Evolutionary conservation across 1,140 invertebrate species (phyloP), one percentile per base, ranked within the genome.

Genomic region (Penaeus chinensis): DNA sequence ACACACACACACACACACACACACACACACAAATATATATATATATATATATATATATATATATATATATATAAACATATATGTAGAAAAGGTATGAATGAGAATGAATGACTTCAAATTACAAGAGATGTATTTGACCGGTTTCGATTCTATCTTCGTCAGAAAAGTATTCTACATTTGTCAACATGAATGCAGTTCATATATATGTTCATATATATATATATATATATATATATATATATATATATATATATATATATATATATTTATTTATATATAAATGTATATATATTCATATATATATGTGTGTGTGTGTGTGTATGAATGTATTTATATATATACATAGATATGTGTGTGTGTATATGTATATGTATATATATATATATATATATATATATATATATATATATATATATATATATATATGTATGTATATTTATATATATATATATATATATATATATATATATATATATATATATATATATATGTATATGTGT

Each of bases 311-410:
- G 24, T 71, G 3, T 71, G 24, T 71, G 24, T 71, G 24, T 71
- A 71, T 71, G 24, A 24, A 71, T 71, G 24, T n/a, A 71, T 71
- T 24, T 71, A 71, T 71, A 71, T 71, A 71, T 71, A 71, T n/a
- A 71, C 24, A 71, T 71, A 71, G 27, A 71, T 71, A 71, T 71
- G 27, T 71, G 27, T 71, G 27, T 71, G 27, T 71, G 3, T 71
- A 71, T 71, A 71, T 71, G 27, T 27, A 71, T 71, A 24, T 71
- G 3, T 71, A 18, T 71, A 10, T 71, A 18, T 71, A 71, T 71
- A n/a, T 71, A 71, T 71, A 71, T 71, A 71, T 24, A 24, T 71
- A 71, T 71, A 71, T 24, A 71, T 71, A 71, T 71, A 71, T 71
- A 71, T 24, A 71, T 71, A 71, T 71, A 71, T 71, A 71, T 71